Percentiles rank a stretch among this genome's conserved stretches.
Evolutionary conservation across 1,140 invertebrate species (phyloP).

Genomic region (Zaprionus lachaisei): DNA sequence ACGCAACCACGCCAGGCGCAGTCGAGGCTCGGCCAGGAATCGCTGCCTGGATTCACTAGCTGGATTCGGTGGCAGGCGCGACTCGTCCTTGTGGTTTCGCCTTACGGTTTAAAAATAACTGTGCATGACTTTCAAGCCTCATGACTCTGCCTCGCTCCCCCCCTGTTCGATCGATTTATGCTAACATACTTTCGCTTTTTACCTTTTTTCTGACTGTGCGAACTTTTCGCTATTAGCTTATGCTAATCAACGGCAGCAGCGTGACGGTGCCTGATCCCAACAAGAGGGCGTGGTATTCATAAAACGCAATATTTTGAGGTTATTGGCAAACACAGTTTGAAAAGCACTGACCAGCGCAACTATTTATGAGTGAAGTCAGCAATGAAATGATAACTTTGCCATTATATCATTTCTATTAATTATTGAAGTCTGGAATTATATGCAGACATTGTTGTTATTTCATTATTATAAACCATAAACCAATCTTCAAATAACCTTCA

Average conservation of each 20-base stretch:
- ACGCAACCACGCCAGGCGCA: slow-evolving; percentile 24
- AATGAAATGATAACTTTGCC: not conserved
- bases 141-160: not conserved
- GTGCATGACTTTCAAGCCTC: slow-evolving; percentile 52
- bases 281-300: not conserved
- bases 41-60: not conserved
- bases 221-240: slow-evolving; percentile 4
- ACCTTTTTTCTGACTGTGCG: slow-evolving; percentile 24
- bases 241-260: slow-evolving; percentile 51
- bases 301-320: slow-evolving; percentile 16
- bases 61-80: slow-evolving; percentile 41
- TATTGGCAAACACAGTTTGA: slow-evolving; percentile 4
- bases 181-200: slow-evolving; percentile 79
- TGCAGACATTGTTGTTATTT: too few species aligned
- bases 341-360: slow-evolving; percentile 27
- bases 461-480: too few species aligned
- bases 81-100: slow-evolving; percentile 49
- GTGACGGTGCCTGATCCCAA: slow-evolving; percentile 30
- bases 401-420: too few species aligned
- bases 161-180: slow-evolving; percentile 68
- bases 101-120: slow-evolving; percentile 72
- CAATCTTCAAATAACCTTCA: not conserved
- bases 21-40: slow-evolving; percentile 11
- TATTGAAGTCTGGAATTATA: too few species aligned
- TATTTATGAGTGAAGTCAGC: slow-evolving; percentile 25